Conservation (phyloP, 2,888 invertebrate genomes). For the Himalopsyche anomala region DNA sequence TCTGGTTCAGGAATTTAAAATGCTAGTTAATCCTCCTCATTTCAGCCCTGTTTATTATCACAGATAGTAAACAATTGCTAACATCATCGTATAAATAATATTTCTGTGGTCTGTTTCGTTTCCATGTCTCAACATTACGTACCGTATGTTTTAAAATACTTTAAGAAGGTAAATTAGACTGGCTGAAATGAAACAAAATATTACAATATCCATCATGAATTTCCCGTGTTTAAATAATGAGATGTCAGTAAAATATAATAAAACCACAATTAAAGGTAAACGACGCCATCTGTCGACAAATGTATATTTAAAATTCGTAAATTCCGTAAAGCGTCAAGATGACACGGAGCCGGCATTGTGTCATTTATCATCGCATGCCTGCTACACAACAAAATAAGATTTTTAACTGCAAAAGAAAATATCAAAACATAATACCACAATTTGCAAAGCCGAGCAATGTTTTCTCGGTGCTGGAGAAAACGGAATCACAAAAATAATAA, state of each 20-base stretch:
- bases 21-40: too few relatives aligned
- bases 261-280: constrained; percentile 42
- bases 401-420: constrained; percentile 49
- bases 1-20: too few relatives aligned
- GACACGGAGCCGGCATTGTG: constrained; percentile 37
- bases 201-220: constrained; percentile 29
- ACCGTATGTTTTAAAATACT: too few relatives aligned
- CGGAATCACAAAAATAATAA: constrained; percentile 41
- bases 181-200: neutral
- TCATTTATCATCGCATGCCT: constrained; percentile 50
- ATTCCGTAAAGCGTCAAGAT: constrained; percentile 33
- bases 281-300: constrained; percentile 40
- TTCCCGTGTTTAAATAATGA: constrained; percentile 27
- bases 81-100: too few relatives aligned
- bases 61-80: too few relatives aligned
- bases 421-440: constrained; percentile 48
- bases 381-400: constrained; percentile 43
- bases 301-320: constrained; percentile 34
- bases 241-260: constrained; percentile 40
- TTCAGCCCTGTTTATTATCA: too few relatives aligned
- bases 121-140: too few relatives aligned
- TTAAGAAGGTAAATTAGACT: neutral
- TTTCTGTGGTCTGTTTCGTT: too few relatives aligned
- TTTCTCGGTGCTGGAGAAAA: constrained; percentile 37
- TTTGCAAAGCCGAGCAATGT: constrained; percentile 42